A percentile compares a stretch with the other conserved stretches of the same genome.
Evolutionary conservation across 2,797 vertebrate species (phyloP).

Genomic region (Semaprochilodus insignis): DNA sequence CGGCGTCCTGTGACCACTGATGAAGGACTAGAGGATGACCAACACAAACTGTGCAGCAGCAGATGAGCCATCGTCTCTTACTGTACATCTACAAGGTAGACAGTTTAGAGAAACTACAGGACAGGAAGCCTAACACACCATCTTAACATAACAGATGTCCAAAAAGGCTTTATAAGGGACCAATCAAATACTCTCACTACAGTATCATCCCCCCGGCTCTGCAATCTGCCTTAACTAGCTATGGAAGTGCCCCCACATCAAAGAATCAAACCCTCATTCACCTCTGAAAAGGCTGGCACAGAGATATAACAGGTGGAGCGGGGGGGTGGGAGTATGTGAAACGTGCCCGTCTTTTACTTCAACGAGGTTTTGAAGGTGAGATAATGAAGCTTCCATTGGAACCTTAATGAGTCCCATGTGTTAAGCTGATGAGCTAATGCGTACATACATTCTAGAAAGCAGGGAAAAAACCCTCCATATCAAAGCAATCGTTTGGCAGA

Average conservation of each 20-base stretch:
- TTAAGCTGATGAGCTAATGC: slow-evolving; percentile 68
- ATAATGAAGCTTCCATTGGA: slow-evolving; percentile 58
- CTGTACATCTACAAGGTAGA: no score
- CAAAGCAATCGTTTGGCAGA: slow-evolving; percentile 67
- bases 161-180: neutral
- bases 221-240: slow-evolving; percentile 7
- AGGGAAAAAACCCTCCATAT: slow-evolving; percentile 31
- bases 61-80: no score
- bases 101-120: neutral
- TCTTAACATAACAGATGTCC: neutral
- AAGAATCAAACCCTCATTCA: slow-evolving; percentile 28
- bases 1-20: no score
- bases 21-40: no score
- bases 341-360: slow-evolving; percentile 51
- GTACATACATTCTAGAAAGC: slow-evolving; percentile 22
- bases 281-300: slow-evolving; percentile 55
- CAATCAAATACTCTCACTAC: neutral
- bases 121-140: neutral
- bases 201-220: slow-evolving; percentile 4
- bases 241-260: slow-evolving; percentile 14
- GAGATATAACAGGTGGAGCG: slow-evolving; percentile 35
- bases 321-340: slow-evolving; percentile 36
- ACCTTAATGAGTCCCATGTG: slow-evolving; percentile 74
- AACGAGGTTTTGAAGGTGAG: slow-evolving; percentile 64
- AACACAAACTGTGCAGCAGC: no score